Percentiles rank a stretch among this genome's conserved stretches.
Evolutionary conservation across 2,113 vertebrate species (phyloP).

Genomic region (Eubucco bourcierii): DNA sequence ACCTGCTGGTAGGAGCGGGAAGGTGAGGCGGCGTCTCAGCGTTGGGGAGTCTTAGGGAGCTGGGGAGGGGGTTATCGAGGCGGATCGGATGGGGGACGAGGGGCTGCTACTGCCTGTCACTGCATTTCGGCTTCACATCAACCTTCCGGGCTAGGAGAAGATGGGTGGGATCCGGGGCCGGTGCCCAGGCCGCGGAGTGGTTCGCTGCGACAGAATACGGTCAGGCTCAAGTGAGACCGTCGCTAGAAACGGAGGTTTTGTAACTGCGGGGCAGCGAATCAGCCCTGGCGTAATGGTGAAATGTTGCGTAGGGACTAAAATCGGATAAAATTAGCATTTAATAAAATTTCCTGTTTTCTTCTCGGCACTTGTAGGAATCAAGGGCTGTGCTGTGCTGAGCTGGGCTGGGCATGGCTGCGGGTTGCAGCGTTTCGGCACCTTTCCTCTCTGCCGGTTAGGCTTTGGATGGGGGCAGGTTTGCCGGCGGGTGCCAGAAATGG

Average conservation of each 20-base stretch:
- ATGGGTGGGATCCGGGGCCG: background rate
- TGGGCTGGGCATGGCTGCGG: background rate
- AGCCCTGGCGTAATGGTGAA: background rate
- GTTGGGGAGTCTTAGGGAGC: no score
- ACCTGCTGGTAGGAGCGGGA: background rate
- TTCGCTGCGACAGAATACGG: no score
- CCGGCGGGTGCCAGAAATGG: background rate
- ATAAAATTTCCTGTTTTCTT: fast-evolving
- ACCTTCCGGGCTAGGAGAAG: no score
- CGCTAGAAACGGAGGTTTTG: background rate
- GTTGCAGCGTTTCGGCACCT: background rate
- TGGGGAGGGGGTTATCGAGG: background rate
- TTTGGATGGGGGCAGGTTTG: background rate
- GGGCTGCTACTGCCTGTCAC: background rate
- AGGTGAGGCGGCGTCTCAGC: background rate
- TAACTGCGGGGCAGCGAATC: background rate
- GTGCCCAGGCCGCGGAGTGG: background rate
- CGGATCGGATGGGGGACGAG: background rate
- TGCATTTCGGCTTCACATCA: background rate
- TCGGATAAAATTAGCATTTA: fast-evolving
- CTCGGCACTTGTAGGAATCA: background rate
- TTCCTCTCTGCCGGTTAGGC: no score
- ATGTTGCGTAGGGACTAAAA: background rate
- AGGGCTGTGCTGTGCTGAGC: background rate
- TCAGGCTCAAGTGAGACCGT: background rate